A percentile compares a stretch with the other conserved stretches of the same genome.
These are phyloP conservation scores for Gambusia holbrooki DNA, from an alignment of 2,113 vertebrate genomes.

Conservation along the genomic window DNA sequence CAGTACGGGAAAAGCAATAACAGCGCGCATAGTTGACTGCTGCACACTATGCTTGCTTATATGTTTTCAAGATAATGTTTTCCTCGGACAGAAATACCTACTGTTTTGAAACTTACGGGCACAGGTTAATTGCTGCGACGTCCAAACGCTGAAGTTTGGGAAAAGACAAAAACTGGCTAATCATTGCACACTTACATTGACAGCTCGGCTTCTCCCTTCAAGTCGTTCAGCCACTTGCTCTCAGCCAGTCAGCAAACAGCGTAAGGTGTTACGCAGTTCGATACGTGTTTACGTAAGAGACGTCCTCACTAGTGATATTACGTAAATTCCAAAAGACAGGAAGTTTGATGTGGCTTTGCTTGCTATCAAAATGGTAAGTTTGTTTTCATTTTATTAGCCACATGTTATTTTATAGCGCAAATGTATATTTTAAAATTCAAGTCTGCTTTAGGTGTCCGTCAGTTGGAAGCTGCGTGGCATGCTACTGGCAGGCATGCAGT, in stretches of 20 bases:
- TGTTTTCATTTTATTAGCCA: neutral
- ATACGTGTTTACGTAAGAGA: constrained; percentile 30
- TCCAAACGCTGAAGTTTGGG: constrained; percentile 13
- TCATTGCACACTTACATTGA: neutral
- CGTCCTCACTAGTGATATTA: constrained; percentile 2
- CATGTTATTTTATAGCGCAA: neutral
- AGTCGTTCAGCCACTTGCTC: neutral
- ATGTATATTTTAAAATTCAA: neutral
- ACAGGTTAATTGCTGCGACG: constrained; percentile 4
- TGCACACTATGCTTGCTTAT: neutral
- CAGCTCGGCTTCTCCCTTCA: constrained; percentile 24
- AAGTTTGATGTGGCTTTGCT: constrained; percentile 80
- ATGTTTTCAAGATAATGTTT: neutral
- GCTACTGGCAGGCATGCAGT: neutral
- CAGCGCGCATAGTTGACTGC: neutral
- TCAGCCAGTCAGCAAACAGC: constrained; percentile 55
- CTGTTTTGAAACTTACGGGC: constrained; percentile 39
- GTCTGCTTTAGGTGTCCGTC: rapidly evolving
- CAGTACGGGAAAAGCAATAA: neutral
- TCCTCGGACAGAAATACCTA: neutral
- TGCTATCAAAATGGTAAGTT: constrained; percentile 72
- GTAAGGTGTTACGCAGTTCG: too few relatives aligned
- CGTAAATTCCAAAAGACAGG: constrained; percentile 60
- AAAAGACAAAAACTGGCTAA: neutral
- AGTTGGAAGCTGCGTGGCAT: neutral